Conservation (phyloP, 2,797 vertebrate genomes). For the Hyperoplus lanceolatus region DNA sequence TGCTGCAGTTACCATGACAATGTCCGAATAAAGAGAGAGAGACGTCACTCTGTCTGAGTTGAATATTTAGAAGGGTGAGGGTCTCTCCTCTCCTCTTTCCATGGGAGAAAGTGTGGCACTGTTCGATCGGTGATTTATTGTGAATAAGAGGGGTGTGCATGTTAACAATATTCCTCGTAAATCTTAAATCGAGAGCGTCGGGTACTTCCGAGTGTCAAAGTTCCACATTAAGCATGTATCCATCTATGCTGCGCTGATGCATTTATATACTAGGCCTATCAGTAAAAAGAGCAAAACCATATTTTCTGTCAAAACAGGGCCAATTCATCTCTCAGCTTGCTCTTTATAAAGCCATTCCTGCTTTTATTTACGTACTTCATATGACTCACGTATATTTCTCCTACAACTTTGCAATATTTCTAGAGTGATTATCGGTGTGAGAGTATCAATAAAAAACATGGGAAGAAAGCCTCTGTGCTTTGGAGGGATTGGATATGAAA, state of each 20-base stretch:
- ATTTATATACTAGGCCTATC: slow-evolving; percentile 2
- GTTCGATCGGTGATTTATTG: slow-evolving; percentile 58
- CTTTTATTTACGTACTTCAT: slow-evolving; percentile 24
- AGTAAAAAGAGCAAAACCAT: slow-evolving; percentile 4
- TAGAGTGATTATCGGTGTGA: slow-evolving; percentile 49
- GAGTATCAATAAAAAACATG: slow-evolving; percentile 42
- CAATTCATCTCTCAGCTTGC: slow-evolving; percentile 7
- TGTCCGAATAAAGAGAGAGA: slow-evolving; percentile 78
- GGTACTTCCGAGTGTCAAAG: slow-evolving; percentile 45
- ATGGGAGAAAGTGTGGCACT: slow-evolving; percentile 24
- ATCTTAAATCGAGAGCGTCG: slow-evolving; percentile 45
- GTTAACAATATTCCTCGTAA: slow-evolving; percentile 54
- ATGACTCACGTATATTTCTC: slow-evolving; percentile 25
- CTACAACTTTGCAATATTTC: slow-evolving; percentile 51
- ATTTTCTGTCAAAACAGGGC: slow-evolving; percentile 6
- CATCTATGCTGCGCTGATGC: slow-evolving; percentile 19
- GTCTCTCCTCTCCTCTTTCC: slow-evolving; percentile 40
- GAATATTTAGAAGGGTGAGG: slow-evolving; percentile 68
- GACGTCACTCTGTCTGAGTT: slow-evolving; percentile 66
- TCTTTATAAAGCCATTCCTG: slow-evolving; percentile 1
- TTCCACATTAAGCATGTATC: slow-evolving; percentile 34
- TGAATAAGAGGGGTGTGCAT: slow-evolving; percentile 30
- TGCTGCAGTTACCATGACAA: slow-evolving; percentile 82
- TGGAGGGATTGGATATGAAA: slow-evolving; percentile 39
- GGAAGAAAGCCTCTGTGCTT: slow-evolving; percentile 45